Conservation (phyloP, 2,797 vertebrate species). For the Lithobates sylvaticus region DNA sequence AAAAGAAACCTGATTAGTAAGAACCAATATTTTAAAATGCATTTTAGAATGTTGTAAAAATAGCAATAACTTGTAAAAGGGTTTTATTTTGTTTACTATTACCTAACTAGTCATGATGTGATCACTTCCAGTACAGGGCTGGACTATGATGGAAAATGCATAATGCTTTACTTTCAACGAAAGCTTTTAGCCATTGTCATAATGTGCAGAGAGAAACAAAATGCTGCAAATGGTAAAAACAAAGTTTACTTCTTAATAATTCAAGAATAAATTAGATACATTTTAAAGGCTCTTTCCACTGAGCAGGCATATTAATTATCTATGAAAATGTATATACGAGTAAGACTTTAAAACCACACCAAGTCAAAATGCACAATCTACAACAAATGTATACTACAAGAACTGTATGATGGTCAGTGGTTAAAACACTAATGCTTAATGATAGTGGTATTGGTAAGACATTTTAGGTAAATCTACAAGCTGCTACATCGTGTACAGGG, state of each 20-base stretch:
- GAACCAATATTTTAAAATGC: neutral
- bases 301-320: constrained; percentile 32
- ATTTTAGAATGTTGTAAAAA: neutral
- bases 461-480: neutral
- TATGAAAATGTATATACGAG: constrained; percentile 12
- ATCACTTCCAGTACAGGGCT: constrained; percentile 32
- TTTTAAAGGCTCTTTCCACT: constrained; percentile 11
- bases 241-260: constrained; percentile 48
- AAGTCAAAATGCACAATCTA: neutral
- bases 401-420: neutral
- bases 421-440: neutral
- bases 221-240: constrained; percentile 38
- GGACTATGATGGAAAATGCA: constrained; percentile 31
- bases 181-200: constrained; percentile 35
- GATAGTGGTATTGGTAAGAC: neutral
- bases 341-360: constrained; percentile 5
- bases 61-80: neutral
- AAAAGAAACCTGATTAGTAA: neutral
- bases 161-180: constrained; percentile 32
- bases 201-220: constrained; percentile 26
- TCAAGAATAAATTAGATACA: constrained; percentile 15
- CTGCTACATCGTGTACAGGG: no score
- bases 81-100: neutral
- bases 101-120: constrained; percentile 22
- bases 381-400: neutral